These are phyloP conservation scores for honey bee (Apis mellifera) DNA, from an alignment of 1,140 invertebrate species.

Conservation along the genomic window DNA sequence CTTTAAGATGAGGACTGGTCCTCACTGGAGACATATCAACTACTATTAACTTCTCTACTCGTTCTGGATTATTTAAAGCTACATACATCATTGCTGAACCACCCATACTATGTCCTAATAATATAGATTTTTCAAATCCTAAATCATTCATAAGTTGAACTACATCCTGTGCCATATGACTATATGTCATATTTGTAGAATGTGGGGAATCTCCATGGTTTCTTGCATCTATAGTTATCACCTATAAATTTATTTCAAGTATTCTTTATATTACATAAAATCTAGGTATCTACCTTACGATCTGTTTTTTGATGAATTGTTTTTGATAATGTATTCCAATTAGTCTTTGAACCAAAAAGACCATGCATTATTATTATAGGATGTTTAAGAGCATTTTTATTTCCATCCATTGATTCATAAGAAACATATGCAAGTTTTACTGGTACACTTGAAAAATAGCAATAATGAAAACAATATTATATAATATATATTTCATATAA, in stretches of 20 bases:
- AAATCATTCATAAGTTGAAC: constrained; percentile 84
- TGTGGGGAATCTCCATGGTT: constrained; percentile 97
- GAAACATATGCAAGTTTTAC: constrained; percentile 84
- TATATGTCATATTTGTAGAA: constrained; percentile 86
- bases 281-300: constrained; percentile 81
- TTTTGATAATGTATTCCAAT: constrained; percentile 92
- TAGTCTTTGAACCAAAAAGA: constrained; percentile 91
- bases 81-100: constrained; percentile 91
- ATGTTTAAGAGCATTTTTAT: constrained; percentile 53
- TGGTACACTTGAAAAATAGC: constrained; percentile 63
- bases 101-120: constrained; percentile 96
- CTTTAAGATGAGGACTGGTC: constrained; percentile 84
- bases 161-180: constrained; percentile 88
- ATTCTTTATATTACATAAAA: neutral
- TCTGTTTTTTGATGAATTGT: constrained; percentile 85
- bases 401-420: constrained; percentile 80
- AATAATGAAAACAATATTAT: neutral
- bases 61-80: constrained; percentile 87
- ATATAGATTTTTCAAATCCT: constrained; percentile 83
- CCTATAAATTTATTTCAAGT: constrained; percentile 75
- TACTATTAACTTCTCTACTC: constrained; percentile 90
- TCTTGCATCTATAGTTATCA: constrained; percentile 91
- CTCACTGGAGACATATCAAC: constrained; percentile 92
- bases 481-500: too few relatives aligned
- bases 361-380: constrained; percentile 93